Conservation (phyloP, 2,797 vertebrate genomes). For the Pteronotus mesoamericanus region DNA sequence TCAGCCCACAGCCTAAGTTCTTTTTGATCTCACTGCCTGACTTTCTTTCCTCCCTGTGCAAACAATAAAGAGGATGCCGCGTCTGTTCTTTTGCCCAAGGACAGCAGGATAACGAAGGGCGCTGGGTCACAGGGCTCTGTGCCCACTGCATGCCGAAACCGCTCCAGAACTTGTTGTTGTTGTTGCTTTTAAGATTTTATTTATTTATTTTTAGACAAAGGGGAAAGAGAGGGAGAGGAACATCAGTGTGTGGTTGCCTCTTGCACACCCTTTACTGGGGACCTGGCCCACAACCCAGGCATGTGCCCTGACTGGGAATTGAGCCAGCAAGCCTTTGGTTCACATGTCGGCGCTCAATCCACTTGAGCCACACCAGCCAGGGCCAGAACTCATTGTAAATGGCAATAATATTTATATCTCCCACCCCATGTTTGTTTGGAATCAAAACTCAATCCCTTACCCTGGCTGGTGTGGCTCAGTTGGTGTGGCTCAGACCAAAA, state of each 20-base stretch:
- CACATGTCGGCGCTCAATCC: too few species aligned
- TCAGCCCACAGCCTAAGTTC: not conserved
- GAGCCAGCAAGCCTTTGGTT: too few species aligned
- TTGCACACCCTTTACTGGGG: too few species aligned
- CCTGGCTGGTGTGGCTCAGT: not conserved
- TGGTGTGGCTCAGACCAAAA: not conserved
- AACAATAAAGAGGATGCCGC: not conserved
- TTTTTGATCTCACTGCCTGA: not conserved
- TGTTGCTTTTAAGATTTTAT: too few species aligned
- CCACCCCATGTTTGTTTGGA: slow-evolving; percentile 39
- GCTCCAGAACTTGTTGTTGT: not conserved
- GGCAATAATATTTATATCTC: slow-evolving; percentile 13
- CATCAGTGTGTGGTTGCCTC: too few species aligned
- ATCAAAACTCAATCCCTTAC: slow-evolving; percentile 45
- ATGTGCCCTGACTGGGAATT: too few species aligned
- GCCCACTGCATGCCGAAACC: not conserved
- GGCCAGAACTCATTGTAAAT: not conserved
- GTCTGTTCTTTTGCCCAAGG: not conserved
- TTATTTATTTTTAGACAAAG: too few species aligned
- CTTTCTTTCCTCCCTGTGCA: not conserved
- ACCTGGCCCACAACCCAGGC: too few species aligned
- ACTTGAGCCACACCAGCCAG: too few species aligned
- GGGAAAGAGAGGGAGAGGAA: too few species aligned
- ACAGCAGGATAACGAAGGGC: not conserved
- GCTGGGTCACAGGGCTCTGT: not conserved